Percentiles rank a stretch among this genome's conserved stretches.
Evolutionary conservation across 2,113 vertebrate species (phyloP).

Genomic region (Marmota flaviventris): DNA sequence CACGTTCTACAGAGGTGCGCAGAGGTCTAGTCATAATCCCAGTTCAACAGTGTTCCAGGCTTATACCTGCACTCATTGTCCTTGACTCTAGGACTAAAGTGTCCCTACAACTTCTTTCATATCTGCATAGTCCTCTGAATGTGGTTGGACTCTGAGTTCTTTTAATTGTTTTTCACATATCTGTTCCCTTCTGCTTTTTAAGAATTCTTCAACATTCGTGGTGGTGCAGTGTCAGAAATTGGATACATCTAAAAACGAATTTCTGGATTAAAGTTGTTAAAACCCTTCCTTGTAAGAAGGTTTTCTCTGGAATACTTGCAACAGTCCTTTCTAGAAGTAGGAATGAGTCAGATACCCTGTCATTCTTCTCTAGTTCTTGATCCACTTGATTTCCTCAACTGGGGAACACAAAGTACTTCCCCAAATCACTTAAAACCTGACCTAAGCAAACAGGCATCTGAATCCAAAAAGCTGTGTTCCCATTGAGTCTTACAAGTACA

Average conservation of each 20-base stretch:
- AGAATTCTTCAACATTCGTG: neutral
- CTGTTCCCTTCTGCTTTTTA: constrained; percentile 21
- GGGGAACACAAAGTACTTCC: neutral
- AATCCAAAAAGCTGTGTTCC: constrained; percentile 21
- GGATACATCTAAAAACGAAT: neutral
- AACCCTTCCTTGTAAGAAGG: neutral
- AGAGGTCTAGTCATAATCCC: neutral
- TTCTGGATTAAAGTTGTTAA: neutral
- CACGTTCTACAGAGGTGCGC: neutral
- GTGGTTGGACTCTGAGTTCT: constrained; percentile 13
- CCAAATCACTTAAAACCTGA: constrained; percentile 38
- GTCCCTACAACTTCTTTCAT: neutral
- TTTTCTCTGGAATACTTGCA: neutral
- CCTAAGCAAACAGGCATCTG: neutral
- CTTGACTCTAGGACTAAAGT: neutral
- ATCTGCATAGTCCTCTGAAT: neutral
- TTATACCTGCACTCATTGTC: neutral
- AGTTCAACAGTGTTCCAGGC: neutral
- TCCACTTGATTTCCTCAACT: neutral
- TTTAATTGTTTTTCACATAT: constrained; percentile 6
- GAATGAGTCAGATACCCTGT: neutral
- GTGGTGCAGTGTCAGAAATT: neutral
- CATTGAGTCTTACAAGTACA: neutral
- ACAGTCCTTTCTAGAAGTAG: constrained; percentile 9
- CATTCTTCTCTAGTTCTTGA: constrained; percentile 14